phyloP scores from a whole-genome alignment of 2,888 invertebrate genomes.

The Cephonodes hylas region DNA sequence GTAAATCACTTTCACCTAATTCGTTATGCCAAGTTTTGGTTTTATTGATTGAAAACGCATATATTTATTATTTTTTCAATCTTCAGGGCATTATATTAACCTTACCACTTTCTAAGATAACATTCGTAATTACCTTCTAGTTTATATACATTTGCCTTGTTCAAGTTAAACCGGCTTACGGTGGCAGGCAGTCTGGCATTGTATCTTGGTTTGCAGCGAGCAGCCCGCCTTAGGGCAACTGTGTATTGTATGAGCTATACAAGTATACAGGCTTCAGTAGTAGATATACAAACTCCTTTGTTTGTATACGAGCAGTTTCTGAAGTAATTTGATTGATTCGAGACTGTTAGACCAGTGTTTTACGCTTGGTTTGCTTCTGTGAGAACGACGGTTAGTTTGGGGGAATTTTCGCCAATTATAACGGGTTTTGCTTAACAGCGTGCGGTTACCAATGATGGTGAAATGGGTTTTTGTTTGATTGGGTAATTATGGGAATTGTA shows the following conservation, averaged over 20 bases:
- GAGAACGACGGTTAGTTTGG: neutral
- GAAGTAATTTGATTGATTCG: neutral
- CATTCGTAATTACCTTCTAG: neutral
- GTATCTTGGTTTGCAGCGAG: neutral
- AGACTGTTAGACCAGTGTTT: neutral
- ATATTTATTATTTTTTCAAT: no score
- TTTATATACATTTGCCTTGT: slow-evolving; percentile 1
- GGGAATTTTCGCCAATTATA: neutral
- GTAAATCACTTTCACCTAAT: no score
- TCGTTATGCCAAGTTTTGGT: no score
- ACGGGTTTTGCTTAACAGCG: neutral
- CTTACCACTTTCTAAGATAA: neutral
- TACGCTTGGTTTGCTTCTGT: neutral
- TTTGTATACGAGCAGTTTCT: neutral
- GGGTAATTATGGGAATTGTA: no score
- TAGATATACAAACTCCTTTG: neutral
- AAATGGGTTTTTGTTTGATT: no score
- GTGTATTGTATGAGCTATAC: neutral
- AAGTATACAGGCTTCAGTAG: neutral
- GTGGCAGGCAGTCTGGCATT: neutral
- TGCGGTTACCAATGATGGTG: neutral
- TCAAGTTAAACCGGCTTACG: neutral
- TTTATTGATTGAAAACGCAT: no score
- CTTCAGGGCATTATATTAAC: neutral
- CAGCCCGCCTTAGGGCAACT: neutral